These are phyloP conservation scores for Kryptolebias marmoratus DNA, from an alignment of 2,113 vertebrate genomes.

Conservation along the genomic window DNA sequence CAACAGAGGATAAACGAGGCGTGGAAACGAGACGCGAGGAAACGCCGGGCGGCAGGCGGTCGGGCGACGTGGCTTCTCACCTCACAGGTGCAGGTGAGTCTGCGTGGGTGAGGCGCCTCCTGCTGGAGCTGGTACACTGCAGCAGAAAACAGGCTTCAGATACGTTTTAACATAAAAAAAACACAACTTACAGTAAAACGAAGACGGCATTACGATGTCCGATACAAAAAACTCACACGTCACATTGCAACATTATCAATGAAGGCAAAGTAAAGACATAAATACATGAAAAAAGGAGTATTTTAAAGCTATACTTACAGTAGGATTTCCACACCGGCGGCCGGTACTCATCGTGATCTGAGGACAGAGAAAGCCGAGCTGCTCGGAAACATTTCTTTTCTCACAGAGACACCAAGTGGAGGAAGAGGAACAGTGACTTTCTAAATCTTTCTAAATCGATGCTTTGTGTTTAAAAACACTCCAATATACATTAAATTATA, in stretches of 20 bases:
- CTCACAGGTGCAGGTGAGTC: slow-evolving; percentile 80
- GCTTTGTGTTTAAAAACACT: too few relatives aligned
- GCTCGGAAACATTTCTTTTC: background rate
- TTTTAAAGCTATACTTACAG: slow-evolving; percentile 55
- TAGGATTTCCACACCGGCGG: slow-evolving; percentile 80
- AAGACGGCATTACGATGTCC: background rate
- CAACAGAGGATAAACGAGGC: background rate
- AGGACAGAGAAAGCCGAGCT: slow-evolving; percentile 19
- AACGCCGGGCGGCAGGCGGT: background rate
- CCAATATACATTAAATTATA: too few relatives aligned
- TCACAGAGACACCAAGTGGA: slow-evolving; percentile 45
- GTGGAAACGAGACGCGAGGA: background rate
- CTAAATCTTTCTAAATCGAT: too few relatives aligned
- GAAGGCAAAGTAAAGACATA: background rate
- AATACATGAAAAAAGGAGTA: too few relatives aligned
- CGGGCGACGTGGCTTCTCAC: slow-evolving; percentile 51
- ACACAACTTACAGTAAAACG: background rate
- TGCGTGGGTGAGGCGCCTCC: slow-evolving; percentile 96
- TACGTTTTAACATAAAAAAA: background rate
- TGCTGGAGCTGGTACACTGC: slow-evolving; percentile 98
- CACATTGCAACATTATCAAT: background rate
- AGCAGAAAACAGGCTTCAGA: slow-evolving; percentile 34
- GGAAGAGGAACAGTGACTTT: background rate
- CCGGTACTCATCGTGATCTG: slow-evolving; percentile 79
- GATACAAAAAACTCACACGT: background rate